Percentiles rank a stretch among this genome's conserved stretches.
These are phyloP conservation scores for Cyrtodaria siliqua DNA, from an alignment of 2,888 invertebrate genomes.

Conservation along the genomic window DNA sequence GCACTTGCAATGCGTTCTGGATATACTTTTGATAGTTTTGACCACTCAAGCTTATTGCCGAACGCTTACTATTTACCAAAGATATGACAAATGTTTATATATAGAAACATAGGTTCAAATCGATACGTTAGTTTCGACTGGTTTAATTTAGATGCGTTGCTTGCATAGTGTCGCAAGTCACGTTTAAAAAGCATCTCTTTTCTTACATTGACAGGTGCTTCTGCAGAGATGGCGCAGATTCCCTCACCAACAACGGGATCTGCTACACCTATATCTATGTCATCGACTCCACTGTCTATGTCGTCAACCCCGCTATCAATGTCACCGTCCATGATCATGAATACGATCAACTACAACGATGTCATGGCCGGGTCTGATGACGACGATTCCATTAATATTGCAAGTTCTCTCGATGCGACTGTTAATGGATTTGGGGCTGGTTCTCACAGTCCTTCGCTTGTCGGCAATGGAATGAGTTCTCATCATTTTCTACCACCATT, in stretches of 20 bases:
- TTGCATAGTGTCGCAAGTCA: too few species aligned
- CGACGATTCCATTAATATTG: slow-evolving; percentile 34
- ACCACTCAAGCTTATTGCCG: too few species aligned
- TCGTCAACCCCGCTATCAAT: slow-evolving; percentile 33
- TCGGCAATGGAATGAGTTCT: slow-evolving; percentile 24
- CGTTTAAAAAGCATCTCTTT: too few species aligned
- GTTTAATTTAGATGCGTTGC: too few species aligned
- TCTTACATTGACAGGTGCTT: neutral
- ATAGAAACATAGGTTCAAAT: too few species aligned
- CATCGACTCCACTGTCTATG: slow-evolving; percentile 7
- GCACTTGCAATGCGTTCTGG: too few species aligned
- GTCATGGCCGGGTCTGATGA: slow-evolving; percentile 38
- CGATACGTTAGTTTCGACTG: too few species aligned
- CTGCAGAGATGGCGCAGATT: slow-evolving; percentile 1
- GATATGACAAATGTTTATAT: too few species aligned
- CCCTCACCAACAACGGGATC: slow-evolving; percentile 2
- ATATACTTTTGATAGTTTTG: too few species aligned
- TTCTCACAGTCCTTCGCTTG: slow-evolving; percentile 54
- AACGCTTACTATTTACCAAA: too few species aligned
- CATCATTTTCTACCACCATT: slow-evolving; percentile 50
- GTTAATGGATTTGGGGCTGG: slow-evolving; percentile 33
- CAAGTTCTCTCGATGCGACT: slow-evolving; percentile 21
- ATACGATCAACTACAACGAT: slow-evolving; percentile 53
- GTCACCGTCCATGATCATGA: slow-evolving; percentile 59
- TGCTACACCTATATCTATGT: neutral